Evolutionary conservation across 1,140 invertebrate species (phyloP).

Genomic region (Hypothenemus hampei): DNA sequence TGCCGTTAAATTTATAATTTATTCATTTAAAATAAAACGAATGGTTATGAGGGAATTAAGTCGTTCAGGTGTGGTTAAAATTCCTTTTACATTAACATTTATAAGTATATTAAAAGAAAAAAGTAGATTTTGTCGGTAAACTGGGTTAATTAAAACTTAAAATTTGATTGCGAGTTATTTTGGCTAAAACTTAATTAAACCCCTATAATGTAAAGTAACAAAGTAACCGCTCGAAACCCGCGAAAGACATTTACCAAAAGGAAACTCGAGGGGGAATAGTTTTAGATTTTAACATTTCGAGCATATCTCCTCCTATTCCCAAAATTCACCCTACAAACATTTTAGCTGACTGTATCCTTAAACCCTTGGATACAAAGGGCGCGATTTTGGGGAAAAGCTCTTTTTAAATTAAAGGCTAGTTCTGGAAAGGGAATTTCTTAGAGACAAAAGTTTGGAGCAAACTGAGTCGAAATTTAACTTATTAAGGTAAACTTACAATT

Average conservation of each 20-base stretch:
- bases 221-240: conserved; percentile 29
- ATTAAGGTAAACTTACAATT: too few species aligned
- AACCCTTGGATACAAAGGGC: conserved; percentile 26
- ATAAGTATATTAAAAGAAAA: not conserved
- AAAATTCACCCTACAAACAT: conserved; percentile 29
- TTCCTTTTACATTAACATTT: not conserved
- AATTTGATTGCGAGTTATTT: conserved; percentile 22
- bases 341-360: conserved; percentile 29
- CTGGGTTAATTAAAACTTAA: conserved; percentile 14
- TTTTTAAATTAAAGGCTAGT: too few species aligned
- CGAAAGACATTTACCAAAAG: conserved; percentile 27
- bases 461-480: too few species aligned
- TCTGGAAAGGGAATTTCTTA: too few species aligned
- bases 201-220: conserved; percentile 27
- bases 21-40: conserved; percentile 25
- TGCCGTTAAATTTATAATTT: conserved; percentile 26
- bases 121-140: not conserved
- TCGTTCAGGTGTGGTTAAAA: not conserved
- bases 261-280: conserved; percentile 27
- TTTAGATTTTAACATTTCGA: conserved; percentile 30
- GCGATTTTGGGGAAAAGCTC: conserved; percentile 7
- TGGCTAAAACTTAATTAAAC: conserved; percentile 27
- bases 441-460: too few species aligned
- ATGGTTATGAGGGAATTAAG: not conserved
- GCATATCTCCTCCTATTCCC: conserved; percentile 26